Conservation (phyloP, 2,888 invertebrate species). For the Himalopsyche tibetana region DNA sequence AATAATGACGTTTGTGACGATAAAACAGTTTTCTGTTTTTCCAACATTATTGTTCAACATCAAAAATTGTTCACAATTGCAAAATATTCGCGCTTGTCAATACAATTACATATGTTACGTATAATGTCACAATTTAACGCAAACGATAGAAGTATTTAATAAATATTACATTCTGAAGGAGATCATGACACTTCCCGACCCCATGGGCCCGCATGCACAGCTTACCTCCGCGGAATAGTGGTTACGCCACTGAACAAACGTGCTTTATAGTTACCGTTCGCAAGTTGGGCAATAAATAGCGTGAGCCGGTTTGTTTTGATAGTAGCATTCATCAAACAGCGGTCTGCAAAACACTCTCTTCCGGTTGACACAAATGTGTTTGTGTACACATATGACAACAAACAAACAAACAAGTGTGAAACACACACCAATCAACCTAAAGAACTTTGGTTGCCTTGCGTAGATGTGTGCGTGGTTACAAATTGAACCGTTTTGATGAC, state of each 20-base stretch:
- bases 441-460: background rate
- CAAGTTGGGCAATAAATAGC: constrained; percentile 56
- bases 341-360: constrained; percentile 49
- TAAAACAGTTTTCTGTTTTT: no score
- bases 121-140: no score
- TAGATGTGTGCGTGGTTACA: background rate
- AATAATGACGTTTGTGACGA: no score
- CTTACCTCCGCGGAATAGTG: no score
- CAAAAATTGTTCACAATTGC: no score
- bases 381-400: constrained; percentile 32
- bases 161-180: no score
- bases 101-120: no score
- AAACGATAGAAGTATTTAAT: no score
- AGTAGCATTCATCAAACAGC: constrained; percentile 59
- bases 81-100: no score
- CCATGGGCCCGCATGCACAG: no score
- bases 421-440: constrained; percentile 11
- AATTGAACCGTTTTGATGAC: constrained; percentile 4
- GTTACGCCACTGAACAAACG: background rate
- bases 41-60: no score
- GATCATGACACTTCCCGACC: no score
- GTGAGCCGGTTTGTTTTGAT: constrained; percentile 58
- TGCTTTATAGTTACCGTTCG: background rate
- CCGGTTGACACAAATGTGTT: constrained; percentile 47
- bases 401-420: constrained; percentile 28